A percentile compares a stretch with the other conserved stretches of the same genome.
These are phyloP conservation scores for Carcina quercana DNA, from an alignment of 2,888 invertebrate genomes.

Conservation along the genomic window DNA sequence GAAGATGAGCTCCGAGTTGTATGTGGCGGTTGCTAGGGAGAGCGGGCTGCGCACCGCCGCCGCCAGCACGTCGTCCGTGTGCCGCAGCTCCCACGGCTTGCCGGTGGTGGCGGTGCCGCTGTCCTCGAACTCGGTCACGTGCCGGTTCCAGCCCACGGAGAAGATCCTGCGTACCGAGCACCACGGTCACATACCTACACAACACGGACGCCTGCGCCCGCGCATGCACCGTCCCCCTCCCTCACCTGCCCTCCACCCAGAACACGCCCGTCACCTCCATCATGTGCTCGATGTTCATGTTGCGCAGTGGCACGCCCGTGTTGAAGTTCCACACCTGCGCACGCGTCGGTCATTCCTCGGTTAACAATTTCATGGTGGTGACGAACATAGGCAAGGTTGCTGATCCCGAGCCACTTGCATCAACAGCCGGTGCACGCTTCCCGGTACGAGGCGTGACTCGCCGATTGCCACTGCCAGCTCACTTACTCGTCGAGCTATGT, in stretches of 20 bases:
- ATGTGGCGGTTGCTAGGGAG: slow-evolving; percentile 83
- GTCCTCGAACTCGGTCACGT: slow-evolving; percentile 78
- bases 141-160: slow-evolving; percentile 86
- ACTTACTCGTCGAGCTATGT: too few species aligned
- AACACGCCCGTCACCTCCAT: slow-evolving; percentile 74
- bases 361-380: too few species aligned
- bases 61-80: slow-evolving; percentile 84
- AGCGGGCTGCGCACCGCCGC: slow-evolving; percentile 79
- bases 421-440: too few species aligned
- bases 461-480: too few species aligned
- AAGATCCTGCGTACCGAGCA: slow-evolving; percentile 78
- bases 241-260: slow-evolving; percentile 74
- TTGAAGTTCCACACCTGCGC: slow-evolving; percentile 87
- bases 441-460: too few species aligned
- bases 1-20: slow-evolving; percentile 85
- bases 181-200: too few species aligned
- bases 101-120: slow-evolving; percentile 67
- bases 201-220: too few species aligned
- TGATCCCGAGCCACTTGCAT: too few species aligned
- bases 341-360: too few species aligned
- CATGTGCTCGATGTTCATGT: slow-evolving; percentile 77
- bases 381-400: too few species aligned
- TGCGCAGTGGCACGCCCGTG: slow-evolving; percentile 81
- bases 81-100: slow-evolving; percentile 82
- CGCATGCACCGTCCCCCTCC: too few species aligned